Evolutionary conservation across 2,888 invertebrate species (phyloP), one percentile per base, ranked within the genome.

Genomic region (Tridacna gigas): DNA sequence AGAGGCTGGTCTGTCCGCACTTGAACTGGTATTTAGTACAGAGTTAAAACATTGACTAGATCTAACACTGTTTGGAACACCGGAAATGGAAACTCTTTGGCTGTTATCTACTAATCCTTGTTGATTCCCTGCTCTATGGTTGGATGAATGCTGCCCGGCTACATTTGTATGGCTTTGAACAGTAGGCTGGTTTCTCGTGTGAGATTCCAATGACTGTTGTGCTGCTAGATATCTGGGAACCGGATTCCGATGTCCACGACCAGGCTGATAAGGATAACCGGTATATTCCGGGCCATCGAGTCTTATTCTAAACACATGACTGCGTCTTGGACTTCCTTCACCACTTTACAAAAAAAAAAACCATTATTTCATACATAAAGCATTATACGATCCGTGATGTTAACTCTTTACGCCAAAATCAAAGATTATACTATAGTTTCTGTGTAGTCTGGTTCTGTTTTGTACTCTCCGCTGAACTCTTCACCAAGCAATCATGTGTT

Each of bases 221-320:
- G 69, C 18, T 45, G 12, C n/a, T 0, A 18, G 69, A 47, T 69
- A 69, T 28, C 45, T n/a, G 5, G 69, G 69, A 45, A 11, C 45
- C 5, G n/a, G 3, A 11, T 45, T 47, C 18, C n/a, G 9, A 11
- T 47, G 45, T n/a, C 69, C 22, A 47, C 61, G 47, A 22, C 13
- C 61, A 13, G 1, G 5, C 7, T 7, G 48, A 18, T 65, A 37
- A 20, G 18, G n/a, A 47, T 69, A 69, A 1, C 69, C 69, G 15
- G 45, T 45, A 47, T 45, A 60, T 20, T 77, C 65, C 22, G 26
- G 69, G n/a, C 47, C 51, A 28, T 65, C 77, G 20, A 77, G 25
- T 73, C 47, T 12, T 20, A 80, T 76, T 56, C 75, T 28, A 76
- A 76, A 75, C 25, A 71, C 69, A 28, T 69, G 45, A 28, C 45